These are phyloP conservation scores for Aphrocallistes beatrix DNA, from an alignment of 37 sponge, comb jelly and placozoan species.

Conservation along the genomic window DNA sequence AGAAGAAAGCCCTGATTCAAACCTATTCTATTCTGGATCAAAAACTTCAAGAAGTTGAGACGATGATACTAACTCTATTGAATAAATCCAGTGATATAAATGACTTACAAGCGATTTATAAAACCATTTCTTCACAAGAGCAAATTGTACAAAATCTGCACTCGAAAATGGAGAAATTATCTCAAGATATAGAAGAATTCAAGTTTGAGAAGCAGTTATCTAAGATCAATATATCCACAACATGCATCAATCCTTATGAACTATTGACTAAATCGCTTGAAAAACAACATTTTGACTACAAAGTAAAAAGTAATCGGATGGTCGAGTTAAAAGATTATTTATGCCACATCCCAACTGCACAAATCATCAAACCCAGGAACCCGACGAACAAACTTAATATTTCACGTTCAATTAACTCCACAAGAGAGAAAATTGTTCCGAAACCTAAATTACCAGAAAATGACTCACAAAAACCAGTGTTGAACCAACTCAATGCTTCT, in stretches of 20 bases:
- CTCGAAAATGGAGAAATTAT: background rate
- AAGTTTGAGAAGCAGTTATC: background rate
- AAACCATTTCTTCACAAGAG: background rate
- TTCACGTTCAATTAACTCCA: background rate
- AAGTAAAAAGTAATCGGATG: background rate
- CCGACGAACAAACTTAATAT: background rate
- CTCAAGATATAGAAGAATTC: background rate
- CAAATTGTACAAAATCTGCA: background rate
- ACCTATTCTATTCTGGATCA: background rate
- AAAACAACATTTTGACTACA: conserved; percentile 6
- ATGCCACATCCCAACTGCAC: background rate
- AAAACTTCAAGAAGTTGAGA: background rate
- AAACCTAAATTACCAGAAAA: too few species aligned
- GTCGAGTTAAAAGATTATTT: background rate
- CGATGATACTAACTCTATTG: background rate
- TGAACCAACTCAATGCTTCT: too few species aligned
- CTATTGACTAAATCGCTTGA: background rate
- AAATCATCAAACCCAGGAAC: background rate
- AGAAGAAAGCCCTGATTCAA: background rate
- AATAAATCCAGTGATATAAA: background rate
- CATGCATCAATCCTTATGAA: background rate
- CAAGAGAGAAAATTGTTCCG: background rate
- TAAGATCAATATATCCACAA: background rate
- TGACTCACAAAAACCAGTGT: too few species aligned
- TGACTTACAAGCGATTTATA: background rate